Conservation (phyloP, 1,140 invertebrate species). For the Onthophagus taurus region DNA sequence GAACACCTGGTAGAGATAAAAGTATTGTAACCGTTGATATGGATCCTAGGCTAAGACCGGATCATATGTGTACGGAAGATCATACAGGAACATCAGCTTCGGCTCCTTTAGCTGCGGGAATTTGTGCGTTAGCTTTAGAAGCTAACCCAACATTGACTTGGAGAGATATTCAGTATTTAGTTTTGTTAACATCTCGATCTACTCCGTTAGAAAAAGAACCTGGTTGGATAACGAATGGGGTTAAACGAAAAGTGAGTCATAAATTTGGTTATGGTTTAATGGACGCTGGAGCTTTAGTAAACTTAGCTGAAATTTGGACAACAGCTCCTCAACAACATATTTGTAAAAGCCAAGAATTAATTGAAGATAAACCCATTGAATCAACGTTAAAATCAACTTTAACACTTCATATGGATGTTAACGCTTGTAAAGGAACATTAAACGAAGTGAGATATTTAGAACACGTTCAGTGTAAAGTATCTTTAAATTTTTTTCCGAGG, state of each 20-base stretch:
- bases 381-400: constrained; percentile 54
- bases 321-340: constrained; percentile 93
- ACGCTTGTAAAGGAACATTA: constrained; percentile 72
- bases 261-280: constrained; percentile 98
- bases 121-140: constrained; percentile 90
- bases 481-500: constrained; percentile 77
- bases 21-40: constrained; percentile 96
- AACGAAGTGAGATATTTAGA: constrained; percentile 85
- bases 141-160: constrained; percentile 90
- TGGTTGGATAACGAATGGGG: constrained; percentile 87
- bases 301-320: constrained; percentile 84
- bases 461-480: constrained; percentile 90
- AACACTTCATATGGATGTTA: constrained; percentile 73
- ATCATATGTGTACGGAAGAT: constrained; percentile 80
- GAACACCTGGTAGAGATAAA: constrained; percentile 86
- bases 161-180: constrained; percentile 97
- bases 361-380: constrained; percentile 71
- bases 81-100: constrained; percentile 92
- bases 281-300: constrained; percentile 90
- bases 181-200: constrained; percentile 82
- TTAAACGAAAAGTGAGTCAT: constrained; percentile 86
- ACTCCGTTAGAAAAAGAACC: constrained; percentile 70
- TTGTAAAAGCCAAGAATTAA: constrained; percentile 83
- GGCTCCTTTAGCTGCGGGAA: constrained; percentile 90
- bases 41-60: constrained; percentile 73